A percentile compares a stretch with the other conserved stretches of the same genome.
phyloP scores from a whole-genome alignment of 2,888 invertebrate species.

The Syrphus vitripennis region DNA sequence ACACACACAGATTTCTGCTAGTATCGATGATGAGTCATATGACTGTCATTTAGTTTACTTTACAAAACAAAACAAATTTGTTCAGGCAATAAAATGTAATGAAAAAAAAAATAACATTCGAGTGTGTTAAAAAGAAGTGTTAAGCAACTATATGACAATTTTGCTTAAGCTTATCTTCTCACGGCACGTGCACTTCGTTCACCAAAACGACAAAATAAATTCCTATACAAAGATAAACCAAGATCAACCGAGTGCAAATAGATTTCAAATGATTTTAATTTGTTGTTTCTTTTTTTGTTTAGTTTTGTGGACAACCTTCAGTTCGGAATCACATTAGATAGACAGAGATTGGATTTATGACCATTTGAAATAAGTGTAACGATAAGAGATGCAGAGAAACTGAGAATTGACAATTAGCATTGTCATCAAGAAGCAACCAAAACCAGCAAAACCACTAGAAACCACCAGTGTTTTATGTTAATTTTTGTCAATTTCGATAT shows the following conservation, averaged over 20 bases:
- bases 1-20: background rate
- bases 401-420: background rate
- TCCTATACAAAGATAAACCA: constrained; percentile 19
- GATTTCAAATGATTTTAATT: background rate
- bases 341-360: background rate
- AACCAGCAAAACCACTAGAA: background rate
- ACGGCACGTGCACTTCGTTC: constrained; percentile 53
- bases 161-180: constrained; percentile 11
- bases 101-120: background rate
- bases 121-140: background rate
- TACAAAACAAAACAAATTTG: background rate
- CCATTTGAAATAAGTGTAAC: background rate
- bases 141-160: constrained; percentile 1
- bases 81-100: background rate
- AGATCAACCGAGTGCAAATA: constrained; percentile 30
- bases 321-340: background rate
- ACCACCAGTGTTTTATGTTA: constrained; percentile 40
- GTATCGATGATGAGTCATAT: constrained; percentile 28
- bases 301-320: background rate
- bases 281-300: background rate
- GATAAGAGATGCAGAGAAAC: background rate
- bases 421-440: background rate
- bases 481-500: constrained; percentile 20
- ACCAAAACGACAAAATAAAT: constrained; percentile 9
- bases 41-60: background rate